Percentiles rank a stretch among this genome's conserved stretches.
phyloP scores from a whole-genome alignment of 2,797 vertebrate genomes.

The Phoebastria nigripes region DNA sequence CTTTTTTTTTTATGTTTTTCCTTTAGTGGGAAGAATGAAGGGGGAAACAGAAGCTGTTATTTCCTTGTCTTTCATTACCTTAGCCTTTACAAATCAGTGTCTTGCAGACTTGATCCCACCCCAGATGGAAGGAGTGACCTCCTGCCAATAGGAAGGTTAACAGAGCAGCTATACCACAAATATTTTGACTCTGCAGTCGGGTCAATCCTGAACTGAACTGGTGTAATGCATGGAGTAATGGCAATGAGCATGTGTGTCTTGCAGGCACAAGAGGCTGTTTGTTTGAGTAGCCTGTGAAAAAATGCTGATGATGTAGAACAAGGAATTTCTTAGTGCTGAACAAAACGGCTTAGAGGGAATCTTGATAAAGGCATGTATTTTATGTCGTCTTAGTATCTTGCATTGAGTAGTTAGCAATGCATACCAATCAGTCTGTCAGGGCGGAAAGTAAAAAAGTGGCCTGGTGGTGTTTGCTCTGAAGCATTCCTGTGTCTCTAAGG shows the following conservation, averaged over 20 bases:
- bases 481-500: neutral
- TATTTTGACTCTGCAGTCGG: accelerated
- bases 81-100: neutral
- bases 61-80: neutral
- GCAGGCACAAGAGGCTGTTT: neutral
- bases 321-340: neutral
- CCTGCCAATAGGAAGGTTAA: neutral
- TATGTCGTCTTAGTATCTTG: neutral
- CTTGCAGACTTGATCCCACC: neutral
- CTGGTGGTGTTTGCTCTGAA: neutral
- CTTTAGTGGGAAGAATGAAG: neutral
- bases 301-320: neutral
- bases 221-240: neutral
- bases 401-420: neutral
- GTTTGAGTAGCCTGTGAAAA: neutral
- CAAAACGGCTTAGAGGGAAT: neutral
- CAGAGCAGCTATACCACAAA: neutral
- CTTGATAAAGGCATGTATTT: neutral
- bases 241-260: neutral
- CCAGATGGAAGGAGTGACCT: neutral
- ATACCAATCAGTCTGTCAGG: neutral
- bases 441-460: neutral
- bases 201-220: neutral
- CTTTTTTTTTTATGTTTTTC: neutral
- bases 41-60: neutral